A percentile compares a stretch with the other conserved stretches of the same genome.
phyloP scores from a whole-genome alignment of 2,888 invertebrate species.

The Spodoptera littoralis region DNA sequence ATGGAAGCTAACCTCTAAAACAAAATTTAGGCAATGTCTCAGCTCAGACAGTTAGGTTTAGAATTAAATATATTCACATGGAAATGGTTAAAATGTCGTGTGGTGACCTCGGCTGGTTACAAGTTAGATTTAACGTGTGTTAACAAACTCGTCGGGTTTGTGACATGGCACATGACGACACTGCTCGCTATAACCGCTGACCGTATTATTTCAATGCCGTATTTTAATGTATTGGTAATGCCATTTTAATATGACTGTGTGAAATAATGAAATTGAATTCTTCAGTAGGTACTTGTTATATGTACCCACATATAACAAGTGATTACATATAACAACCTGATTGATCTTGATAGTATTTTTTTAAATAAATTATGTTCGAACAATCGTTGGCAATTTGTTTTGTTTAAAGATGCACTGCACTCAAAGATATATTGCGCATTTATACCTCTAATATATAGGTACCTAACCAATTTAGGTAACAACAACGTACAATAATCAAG shows the following conservation, averaged over 20 bases:
- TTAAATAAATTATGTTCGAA: too few relatives aligned
- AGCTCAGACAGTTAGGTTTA: conserved; percentile 6
- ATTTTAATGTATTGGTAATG: conserved; percentile 1
- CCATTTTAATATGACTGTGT: not conserved
- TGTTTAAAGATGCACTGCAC: too few relatives aligned
- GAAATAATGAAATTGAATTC: too few relatives aligned
- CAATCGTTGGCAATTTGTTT: too few relatives aligned
- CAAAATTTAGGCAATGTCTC: conserved; percentile 8
- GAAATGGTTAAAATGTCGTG: conserved; percentile 23
- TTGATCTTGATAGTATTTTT: too few relatives aligned
- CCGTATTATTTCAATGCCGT: conserved; percentile 15
- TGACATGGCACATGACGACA: conserved; percentile 34
- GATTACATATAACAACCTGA: too few relatives aligned
- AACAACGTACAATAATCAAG: too few relatives aligned
- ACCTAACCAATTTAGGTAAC: too few relatives aligned
- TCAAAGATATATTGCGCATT: too few relatives aligned
- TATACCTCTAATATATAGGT: too few relatives aligned
- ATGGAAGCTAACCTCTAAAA: conserved; percentile 4
- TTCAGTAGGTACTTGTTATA: too few relatives aligned
- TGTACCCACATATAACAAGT: too few relatives aligned
- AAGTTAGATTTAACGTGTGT: conserved; percentile 28
- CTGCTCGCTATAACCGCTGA: conserved; percentile 9
- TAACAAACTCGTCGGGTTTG: conserved; percentile 19
- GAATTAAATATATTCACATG: conserved; percentile 15
- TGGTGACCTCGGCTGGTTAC: conserved; percentile 22